Evolutionary conservation across 2,888 invertebrate species (phyloP).

Genomic region (Heliconius ismenius): DNA sequence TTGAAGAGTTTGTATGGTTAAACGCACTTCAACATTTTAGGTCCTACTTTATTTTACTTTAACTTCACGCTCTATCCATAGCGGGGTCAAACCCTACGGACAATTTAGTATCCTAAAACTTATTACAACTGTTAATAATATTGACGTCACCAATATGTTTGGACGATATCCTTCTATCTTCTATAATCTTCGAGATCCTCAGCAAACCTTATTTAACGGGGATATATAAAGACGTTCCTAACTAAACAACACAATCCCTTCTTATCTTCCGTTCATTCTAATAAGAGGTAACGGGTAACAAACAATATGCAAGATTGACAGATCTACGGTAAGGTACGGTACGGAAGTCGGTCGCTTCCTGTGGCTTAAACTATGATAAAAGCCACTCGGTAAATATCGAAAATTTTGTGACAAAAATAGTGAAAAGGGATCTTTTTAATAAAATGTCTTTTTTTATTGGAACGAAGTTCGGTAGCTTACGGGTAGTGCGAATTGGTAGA

Average conservation of each 20-base stretch:
- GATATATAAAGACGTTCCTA: slow-evolving; percentile 32
- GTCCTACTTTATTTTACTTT: no score
- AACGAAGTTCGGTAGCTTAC: neutral
- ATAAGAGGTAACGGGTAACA: slow-evolving; percentile 22
- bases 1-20: no score
- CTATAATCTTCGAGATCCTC: slow-evolving; percentile 13
- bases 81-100: no score
- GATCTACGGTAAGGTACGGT: slow-evolving; percentile 6
- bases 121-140: slow-evolving; percentile 3
- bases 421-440: neutral
- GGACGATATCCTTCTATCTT: slow-evolving; percentile 11
- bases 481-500: no score
- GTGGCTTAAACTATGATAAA: slow-evolving; percentile 18
- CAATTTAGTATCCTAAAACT: neutral
- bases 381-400: neutral
- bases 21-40: no score
- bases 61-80: no score
- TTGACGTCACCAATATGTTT: neutral
- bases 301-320: slow-evolving; percentile 30
- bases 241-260: slow-evolving; percentile 31
- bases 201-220: slow-evolving; percentile 34
- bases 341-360: slow-evolving; percentile 11
- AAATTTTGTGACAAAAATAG: neutral
- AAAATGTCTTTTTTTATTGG: neutral
- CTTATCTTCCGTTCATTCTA: slow-evolving; percentile 23